phyloP scores from a whole-genome alignment of 2,888 invertebrate species.

The Euplexia lucipara region DNA sequence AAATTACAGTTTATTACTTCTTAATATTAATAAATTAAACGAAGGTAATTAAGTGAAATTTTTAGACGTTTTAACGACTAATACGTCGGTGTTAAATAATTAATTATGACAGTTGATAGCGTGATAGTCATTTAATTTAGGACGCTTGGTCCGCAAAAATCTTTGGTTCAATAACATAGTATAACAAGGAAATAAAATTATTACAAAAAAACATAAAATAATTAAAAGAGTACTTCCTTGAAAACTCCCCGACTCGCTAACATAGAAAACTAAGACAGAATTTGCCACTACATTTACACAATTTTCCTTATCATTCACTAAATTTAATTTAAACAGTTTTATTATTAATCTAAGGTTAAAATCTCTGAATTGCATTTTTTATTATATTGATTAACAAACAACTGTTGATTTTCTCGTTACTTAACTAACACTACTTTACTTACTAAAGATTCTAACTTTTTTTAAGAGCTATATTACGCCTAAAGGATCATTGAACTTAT shows the following conservation, averaged over 20 bases:
- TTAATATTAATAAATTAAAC: conserved; percentile 66
- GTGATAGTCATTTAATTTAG: conserved; percentile 50
- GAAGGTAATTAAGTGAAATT: conserved; percentile 56
- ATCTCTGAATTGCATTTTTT: conserved; percentile 90
- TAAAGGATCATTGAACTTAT: conserved; percentile 78
- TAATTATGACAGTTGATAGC: conserved; percentile 62
- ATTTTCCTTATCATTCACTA: conserved; percentile 58
- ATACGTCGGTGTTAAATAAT: conserved; percentile 52
- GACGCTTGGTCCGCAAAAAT: conserved; percentile 56
- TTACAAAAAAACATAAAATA: conserved; percentile 56
- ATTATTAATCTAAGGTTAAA: conserved; percentile 85
- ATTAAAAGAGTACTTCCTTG: conserved; percentile 59
- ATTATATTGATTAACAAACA: conserved; percentile 89
- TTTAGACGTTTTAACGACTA: conserved; percentile 65
- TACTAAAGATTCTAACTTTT: conserved; percentile 79
- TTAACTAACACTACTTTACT: conserved; percentile 84
- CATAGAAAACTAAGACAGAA: conserved; percentile 67
- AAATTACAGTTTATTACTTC: conserved; percentile 81
- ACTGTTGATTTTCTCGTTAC: conserved; percentile 85
- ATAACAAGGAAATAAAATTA: conserved; percentile 65
- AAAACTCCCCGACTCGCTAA: conserved; percentile 57
- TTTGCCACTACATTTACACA: conserved; percentile 73
- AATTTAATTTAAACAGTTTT: conserved; percentile 82
- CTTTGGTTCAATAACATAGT: conserved; percentile 70
- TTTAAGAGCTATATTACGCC: conserved; percentile 80